Percentiles rank a stretch among this genome's conserved stretches.
These are phyloP conservation scores for Morone chrysops DNA, from an alignment of 2,113 vertebrate genomes.

Conservation along the genomic window DNA sequence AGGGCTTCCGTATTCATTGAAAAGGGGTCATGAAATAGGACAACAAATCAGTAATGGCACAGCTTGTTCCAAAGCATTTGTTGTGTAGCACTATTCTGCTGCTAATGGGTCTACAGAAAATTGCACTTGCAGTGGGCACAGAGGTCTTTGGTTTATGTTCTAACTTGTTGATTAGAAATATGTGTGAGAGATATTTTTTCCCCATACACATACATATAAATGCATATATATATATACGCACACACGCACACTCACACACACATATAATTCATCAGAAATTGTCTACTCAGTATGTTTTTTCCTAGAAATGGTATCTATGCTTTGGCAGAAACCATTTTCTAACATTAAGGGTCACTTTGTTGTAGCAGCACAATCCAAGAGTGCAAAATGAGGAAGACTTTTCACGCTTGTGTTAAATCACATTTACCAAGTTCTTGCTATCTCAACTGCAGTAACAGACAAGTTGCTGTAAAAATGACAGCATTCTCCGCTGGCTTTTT, in stretches of 20 bases:
- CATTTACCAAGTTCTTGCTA: background rate
- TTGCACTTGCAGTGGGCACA: constrained; percentile 22
- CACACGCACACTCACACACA: background rate
- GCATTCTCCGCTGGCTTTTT: background rate
- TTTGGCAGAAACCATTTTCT: constrained; percentile 8
- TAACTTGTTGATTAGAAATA: constrained; percentile 21
- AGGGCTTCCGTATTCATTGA: constrained; percentile 74
- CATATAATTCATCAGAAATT: background rate
- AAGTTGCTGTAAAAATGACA: background rate
- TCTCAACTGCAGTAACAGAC: background rate
- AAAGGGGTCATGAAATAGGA: constrained; percentile 74
- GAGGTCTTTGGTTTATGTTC: constrained; percentile 35
- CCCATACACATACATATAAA: background rate
- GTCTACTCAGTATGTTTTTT: background rate
- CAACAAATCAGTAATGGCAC: constrained; percentile 73
- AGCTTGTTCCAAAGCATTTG: constrained; percentile 65
- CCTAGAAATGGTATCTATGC: background rate
- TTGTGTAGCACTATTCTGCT: constrained; percentile 47
- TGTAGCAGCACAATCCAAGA: background rate
- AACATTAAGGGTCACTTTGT: constrained; percentile 20
- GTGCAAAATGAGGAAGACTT: background rate
- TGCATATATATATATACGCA: background rate
- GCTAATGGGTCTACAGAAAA: constrained; percentile 65
- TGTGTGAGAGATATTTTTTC: background rate
- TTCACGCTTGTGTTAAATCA: constrained; percentile 29